These are phyloP conservation scores for Limosa lapponica DNA, from an alignment of 2,797 vertebrate species.

Conservation along the genomic window DNA sequence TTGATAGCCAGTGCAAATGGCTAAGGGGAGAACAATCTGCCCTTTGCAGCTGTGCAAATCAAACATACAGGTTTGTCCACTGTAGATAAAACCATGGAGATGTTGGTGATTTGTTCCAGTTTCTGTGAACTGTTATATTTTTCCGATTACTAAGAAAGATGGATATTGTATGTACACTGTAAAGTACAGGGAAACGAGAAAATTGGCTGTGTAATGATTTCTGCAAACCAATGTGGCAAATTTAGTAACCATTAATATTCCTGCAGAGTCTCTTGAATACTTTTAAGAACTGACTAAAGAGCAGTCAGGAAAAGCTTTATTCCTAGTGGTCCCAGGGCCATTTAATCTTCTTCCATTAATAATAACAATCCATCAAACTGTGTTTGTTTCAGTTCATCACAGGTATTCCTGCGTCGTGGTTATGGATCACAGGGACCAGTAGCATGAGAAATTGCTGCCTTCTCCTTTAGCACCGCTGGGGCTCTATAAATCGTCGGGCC, in stretches of 20 bases:
- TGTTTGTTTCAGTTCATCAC: neutral
- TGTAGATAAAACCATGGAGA: neutral
- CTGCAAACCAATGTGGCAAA: neutral
- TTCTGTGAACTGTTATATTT: neutral
- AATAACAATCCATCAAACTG: neutral
- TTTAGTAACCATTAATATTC: neutral
- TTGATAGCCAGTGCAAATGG: neutral
- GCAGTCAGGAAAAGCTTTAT: neutral
- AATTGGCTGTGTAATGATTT: neutral
- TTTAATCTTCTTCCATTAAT: neutral
- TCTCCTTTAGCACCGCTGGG: accelerated
- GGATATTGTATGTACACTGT: neutral
- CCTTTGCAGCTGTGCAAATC: neutral
- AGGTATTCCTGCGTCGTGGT: neutral
- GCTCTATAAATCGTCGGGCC: accelerated
- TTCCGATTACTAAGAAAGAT: neutral
- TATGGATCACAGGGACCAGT: no score
- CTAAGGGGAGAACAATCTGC: neutral
- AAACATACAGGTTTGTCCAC: neutral
- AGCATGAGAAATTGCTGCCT: accelerated
- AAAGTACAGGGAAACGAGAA: neutral
- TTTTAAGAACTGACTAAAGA: neutral
- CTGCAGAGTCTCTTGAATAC: neutral
- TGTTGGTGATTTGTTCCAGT: neutral
- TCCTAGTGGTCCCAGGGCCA: neutral